These are phyloP conservation scores for Cassiopea xamachana DNA, from an alignment of 30 jellyfish, hydroid and myxozoan species.

Conservation along the genomic window DNA sequence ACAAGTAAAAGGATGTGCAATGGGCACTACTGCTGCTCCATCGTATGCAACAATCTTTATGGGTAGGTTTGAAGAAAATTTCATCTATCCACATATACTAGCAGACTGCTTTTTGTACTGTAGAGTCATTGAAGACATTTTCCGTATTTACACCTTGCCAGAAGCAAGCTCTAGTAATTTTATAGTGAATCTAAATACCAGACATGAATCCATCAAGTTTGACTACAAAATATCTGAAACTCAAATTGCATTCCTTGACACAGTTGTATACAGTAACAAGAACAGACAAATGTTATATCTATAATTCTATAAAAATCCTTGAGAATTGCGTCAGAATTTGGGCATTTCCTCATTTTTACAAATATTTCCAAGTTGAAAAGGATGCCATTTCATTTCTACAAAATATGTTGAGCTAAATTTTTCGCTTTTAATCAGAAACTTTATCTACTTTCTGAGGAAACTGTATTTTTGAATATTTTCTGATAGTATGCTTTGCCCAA, in stretches of 20 bases:
- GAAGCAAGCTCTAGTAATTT: slow-evolving; percentile 32
- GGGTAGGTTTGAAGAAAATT: slow-evolving; percentile 56
- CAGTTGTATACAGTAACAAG: neutral
- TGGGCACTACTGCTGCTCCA: slow-evolving; percentile 76
- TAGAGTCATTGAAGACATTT: slow-evolving; percentile 67
- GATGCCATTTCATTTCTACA: too few species aligned
- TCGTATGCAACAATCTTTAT: slow-evolving; percentile 52
- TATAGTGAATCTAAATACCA: slow-evolving; percentile 26
- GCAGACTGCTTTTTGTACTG: slow-evolving; percentile 23
- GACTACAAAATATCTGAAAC: slow-evolving; percentile 16
- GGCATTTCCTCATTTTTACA: too few species aligned
- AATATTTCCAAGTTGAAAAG: too few species aligned
- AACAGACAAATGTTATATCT: neutral
- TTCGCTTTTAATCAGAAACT: too few species aligned
- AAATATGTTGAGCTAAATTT: too few species aligned
- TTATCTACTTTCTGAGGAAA: too few species aligned
- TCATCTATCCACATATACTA: slow-evolving; percentile 30
- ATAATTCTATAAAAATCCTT: too few species aligned
- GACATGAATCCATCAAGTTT: slow-evolving; percentile 51
- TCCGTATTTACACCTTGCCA: slow-evolving; percentile 24
- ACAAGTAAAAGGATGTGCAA: slow-evolving; percentile 57
- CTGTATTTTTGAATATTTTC: too few species aligned
- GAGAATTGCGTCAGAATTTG: too few species aligned
- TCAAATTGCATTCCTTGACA: slow-evolving; percentile 52
- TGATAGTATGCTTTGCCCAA: too few species aligned